Evolutionary conservation across 2,888 invertebrate genomes (phyloP).

Genomic region (Galeruca laticollis): DNA sequence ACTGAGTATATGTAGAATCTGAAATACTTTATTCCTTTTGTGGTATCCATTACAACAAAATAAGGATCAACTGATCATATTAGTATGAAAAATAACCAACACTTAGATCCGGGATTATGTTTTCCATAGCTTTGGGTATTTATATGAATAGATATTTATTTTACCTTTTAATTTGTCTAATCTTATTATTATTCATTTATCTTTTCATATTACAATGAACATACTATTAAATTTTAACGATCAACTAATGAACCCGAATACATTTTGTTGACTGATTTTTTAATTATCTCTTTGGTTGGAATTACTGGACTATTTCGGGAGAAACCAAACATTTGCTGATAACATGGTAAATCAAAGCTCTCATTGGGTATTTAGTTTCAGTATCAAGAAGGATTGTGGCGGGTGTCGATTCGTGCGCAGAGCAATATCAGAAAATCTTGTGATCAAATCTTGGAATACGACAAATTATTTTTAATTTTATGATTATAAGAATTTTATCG

Average conservation of each 20-base stretch:
- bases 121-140: no score
- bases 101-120: no score
- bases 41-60: no score
- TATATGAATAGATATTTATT: no score
- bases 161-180: background rate
- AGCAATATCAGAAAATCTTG: background rate
- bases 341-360: slow-evolving; percentile 20
- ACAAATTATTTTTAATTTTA: background rate
- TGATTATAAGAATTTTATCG: background rate
- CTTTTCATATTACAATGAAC: background rate
- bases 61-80: no score
- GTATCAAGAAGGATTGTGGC: background rate
- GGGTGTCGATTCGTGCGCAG: background rate
- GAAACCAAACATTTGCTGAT: slow-evolving; percentile 15
- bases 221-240: background rate
- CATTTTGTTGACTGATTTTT: background rate
- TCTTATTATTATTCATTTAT: background rate
- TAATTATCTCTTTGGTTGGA: background rate
- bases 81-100: no score
- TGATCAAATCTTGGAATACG: background rate
- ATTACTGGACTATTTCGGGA: slow-evolving; percentile 9
- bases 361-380: slow-evolving; percentile 10
- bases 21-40: no score
- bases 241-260: background rate
- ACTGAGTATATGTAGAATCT: no score